Conservation (phyloP, 92 coral and sea anemone genomes). For the Porites evermanni region DNA sequence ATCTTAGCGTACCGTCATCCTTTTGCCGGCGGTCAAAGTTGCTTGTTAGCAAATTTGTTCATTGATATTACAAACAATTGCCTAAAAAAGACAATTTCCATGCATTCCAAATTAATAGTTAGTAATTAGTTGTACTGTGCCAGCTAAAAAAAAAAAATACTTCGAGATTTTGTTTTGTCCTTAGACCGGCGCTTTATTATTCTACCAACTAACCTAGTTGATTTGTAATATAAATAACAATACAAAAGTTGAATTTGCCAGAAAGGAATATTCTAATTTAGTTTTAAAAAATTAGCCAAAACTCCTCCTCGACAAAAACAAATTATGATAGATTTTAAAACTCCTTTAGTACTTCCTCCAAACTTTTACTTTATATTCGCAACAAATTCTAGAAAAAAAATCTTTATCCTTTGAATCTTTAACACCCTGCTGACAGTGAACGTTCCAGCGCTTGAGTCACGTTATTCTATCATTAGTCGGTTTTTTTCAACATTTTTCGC, state of each 20-base stretch:
- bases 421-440: neutral
- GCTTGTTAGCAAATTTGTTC: neutral
- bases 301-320: constrained; percentile 11
- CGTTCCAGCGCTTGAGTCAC: neutral
- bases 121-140: neutral
- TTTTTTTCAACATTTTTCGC: neutral
- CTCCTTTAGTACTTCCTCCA: neutral
- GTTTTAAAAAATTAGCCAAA: neutral
- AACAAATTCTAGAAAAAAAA: neutral
- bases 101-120: neutral
- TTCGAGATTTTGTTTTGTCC: neutral
- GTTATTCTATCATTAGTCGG: neutral
- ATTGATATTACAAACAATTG: neutral
- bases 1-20: neutral
- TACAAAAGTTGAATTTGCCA: neutral
- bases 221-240: neutral
- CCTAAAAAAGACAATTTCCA: neutral
- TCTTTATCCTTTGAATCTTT: neutral
- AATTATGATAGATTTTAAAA: neutral
- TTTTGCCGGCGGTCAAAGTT: neutral
- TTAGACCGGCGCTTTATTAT: no score
- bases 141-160: no score
- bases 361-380: neutral
- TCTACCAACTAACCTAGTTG: neutral
- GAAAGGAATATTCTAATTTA: neutral